Evolutionary conservation across 2,113 vertebrate species (phyloP).

Genomic region (Microtus pennsylvanicus): DNA sequence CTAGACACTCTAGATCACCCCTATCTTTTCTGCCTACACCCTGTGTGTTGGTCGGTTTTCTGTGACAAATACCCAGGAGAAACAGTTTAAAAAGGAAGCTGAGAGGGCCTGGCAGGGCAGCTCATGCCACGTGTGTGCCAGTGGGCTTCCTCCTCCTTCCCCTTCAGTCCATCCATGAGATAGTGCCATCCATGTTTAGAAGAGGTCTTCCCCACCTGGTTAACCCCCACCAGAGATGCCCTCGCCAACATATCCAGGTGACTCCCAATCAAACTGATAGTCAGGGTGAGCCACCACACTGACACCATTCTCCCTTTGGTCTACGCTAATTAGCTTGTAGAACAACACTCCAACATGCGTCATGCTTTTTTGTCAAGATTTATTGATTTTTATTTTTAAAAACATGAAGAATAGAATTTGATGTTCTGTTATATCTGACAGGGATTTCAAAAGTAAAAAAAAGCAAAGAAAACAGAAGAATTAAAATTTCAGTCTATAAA

Average conservation of each 20-base stretch:
- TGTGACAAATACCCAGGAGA: neutral
- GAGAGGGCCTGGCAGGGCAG: neutral
- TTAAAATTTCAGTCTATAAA: neutral
- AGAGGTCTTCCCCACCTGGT: neutral
- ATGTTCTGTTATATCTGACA: neutral
- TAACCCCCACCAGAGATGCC: neutral
- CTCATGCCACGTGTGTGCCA: no score
- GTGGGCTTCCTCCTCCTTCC: neutral
- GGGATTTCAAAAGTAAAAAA: slow-evolving; percentile 24
- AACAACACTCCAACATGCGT: neutral
- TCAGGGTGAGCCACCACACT: neutral
- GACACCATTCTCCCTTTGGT: neutral
- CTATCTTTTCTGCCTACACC: slow-evolving; percentile 5
- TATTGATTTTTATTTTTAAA: neutral
- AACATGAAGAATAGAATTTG: neutral
- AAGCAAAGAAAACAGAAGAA: neutral
- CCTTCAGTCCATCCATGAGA: neutral
- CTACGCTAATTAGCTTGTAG: neutral
- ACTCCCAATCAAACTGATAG: neutral
- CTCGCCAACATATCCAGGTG: neutral
- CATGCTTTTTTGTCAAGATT: neutral
- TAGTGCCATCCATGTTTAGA: neutral
- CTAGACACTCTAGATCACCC: neutral
- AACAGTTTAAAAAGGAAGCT: neutral
- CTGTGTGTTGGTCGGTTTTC: neutral